phyloP scores from a whole-genome alignment of 2,797 vertebrate species.

The Clangula hyemalis region DNA sequence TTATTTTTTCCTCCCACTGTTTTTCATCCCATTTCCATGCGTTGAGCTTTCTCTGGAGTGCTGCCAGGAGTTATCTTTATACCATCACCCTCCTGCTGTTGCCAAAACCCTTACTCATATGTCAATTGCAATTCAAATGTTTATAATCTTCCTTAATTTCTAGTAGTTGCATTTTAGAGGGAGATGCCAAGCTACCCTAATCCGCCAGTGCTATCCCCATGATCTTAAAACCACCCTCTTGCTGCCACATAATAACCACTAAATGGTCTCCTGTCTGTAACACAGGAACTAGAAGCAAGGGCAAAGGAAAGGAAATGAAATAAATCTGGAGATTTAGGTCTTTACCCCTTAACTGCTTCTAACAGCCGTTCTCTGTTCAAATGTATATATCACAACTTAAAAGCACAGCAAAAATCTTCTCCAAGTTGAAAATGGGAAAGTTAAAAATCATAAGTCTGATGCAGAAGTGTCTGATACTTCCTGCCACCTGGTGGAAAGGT shows the following conservation, averaged over 20 bases:
- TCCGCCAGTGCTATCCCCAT: neutral
- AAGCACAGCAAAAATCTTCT: neutral
- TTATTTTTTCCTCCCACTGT: slow-evolving; percentile 29
- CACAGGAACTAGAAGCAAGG: neutral
- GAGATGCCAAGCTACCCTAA: neutral
- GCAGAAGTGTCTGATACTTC: neutral
- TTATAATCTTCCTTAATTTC: slow-evolving; percentile 54
- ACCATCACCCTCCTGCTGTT: slow-evolving; percentile 46
- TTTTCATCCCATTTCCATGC: slow-evolving; percentile 24
- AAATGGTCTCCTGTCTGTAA: neutral
- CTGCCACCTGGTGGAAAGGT: slow-evolving; percentile 23
- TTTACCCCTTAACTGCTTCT: neutral
- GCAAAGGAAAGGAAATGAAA: neutral
- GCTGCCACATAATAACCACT: neutral
- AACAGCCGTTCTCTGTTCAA: neutral
- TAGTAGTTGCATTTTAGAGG: neutral
- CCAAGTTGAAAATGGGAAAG: neutral
- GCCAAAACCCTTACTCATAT: slow-evolving; percentile 44
- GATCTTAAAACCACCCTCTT: neutral
- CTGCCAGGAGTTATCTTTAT: slow-evolving; percentile 60
- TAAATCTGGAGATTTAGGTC: neutral
- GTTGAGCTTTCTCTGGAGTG: slow-evolving; percentile 22
- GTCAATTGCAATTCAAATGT: slow-evolving; percentile 19
- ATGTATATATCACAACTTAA: neutral
- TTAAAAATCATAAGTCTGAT: neutral